These are phyloP conservation scores for Acromyrmex heyeri DNA, from an alignment of 1,140 invertebrate species.

Conservation along the genomic window DNA sequence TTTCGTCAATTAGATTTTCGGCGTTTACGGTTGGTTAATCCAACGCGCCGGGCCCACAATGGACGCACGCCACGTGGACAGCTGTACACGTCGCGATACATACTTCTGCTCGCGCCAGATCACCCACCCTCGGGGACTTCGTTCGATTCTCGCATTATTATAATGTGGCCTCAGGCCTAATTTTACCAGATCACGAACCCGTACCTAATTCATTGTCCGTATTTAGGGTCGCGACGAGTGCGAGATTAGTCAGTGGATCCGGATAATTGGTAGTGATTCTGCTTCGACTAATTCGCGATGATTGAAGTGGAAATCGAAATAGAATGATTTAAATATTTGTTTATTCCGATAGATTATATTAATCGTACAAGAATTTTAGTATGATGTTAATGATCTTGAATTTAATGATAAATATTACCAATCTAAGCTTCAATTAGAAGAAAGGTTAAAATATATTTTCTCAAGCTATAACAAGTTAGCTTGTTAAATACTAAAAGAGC, in stretches of 20 bases:
- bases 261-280: constrained; percentile 61
- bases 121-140: constrained; percentile 56
- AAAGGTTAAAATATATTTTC: neutral
- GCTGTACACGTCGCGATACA: constrained; percentile 78
- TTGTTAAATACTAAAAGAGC: no score
- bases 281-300: constrained; percentile 19
- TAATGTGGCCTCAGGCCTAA: constrained; percentile 82
- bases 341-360: neutral
- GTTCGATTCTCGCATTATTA: constrained; percentile 75
- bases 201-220: constrained; percentile 79
- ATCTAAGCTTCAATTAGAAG: neutral
- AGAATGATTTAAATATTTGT: neutral
- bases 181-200: constrained; percentile 82
- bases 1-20: constrained; percentile 85
- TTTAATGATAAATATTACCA: neutral
- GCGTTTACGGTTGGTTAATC: constrained; percentile 86
- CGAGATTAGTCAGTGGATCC: constrained; percentile 40
- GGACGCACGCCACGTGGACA: constrained; percentile 75
- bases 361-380: neutral
- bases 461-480: neutral
- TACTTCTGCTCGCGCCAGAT: constrained; percentile 39
- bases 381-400: neutral
- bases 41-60: constrained; percentile 76
- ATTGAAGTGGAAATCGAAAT: neutral
- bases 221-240: constrained; percentile 30